phyloP scores from a whole-genome alignment of 1,140 invertebrate species.

The Metopolophium dirhodum region DNA sequence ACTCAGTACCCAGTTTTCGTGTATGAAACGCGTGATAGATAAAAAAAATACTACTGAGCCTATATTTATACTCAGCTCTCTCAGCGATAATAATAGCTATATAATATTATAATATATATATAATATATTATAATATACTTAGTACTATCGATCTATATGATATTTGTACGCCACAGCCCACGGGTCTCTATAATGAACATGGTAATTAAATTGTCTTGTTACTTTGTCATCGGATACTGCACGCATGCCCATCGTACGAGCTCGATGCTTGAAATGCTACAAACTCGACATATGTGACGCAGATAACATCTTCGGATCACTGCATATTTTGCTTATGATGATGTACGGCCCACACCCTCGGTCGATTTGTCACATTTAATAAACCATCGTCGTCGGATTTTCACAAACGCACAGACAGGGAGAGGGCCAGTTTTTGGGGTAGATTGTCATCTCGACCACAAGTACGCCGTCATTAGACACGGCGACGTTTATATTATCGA shows the following conservation, averaged over 20 bases:
- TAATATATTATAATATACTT: background rate
- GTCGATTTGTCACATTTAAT: constrained; percentile 53
- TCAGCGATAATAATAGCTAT: background rate
- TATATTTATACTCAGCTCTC: background rate
- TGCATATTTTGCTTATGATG: background rate
- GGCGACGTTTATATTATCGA: background rate
- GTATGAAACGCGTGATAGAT: background rate
- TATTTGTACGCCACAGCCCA: background rate
- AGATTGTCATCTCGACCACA: constrained; percentile 18
- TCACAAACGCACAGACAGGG: background rate
- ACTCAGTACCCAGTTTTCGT: background rate
- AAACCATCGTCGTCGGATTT: constrained; percentile 19
- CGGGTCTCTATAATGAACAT: background rate
- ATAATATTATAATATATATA: background rate
- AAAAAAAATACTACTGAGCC: constrained; percentile 11
- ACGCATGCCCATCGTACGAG: background rate
- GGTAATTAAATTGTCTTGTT: background rate
- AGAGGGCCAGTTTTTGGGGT: background rate
- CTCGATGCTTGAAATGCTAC: background rate
- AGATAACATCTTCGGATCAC: constrained; percentile 36
- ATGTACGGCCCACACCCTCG: background rate
- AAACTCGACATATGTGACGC: constrained; percentile 10
- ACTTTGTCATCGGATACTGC: constrained; percentile 27
- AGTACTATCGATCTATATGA: background rate
- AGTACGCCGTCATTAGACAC: background rate